Percentiles rank a stretch among this genome's conserved stretches.
These are phyloP conservation scores for Cnemophilus loriae DNA, from an alignment of 2,113 vertebrate genomes.

Conservation along the genomic window DNA sequence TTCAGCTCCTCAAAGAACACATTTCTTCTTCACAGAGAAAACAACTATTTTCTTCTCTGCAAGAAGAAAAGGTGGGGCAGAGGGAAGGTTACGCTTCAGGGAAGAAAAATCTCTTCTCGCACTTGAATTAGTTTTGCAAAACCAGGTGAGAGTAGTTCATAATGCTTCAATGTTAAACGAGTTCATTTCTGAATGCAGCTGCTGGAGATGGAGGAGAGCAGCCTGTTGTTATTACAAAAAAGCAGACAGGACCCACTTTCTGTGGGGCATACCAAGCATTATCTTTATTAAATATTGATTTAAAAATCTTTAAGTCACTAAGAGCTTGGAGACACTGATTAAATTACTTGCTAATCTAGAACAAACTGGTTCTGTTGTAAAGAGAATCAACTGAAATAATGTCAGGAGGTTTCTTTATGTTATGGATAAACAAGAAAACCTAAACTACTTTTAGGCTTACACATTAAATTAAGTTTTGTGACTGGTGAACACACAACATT, in stretches of 20 bases:
- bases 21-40: background rate
- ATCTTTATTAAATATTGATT: slow-evolving; percentile 82
- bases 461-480: background rate
- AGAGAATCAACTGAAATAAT: slow-evolving; percentile 59
- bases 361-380: slow-evolving; percentile 63
- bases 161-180: background rate
- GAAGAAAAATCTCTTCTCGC: background rate
- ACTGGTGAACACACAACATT: background rate
- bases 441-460: background rate
- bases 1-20: background rate
- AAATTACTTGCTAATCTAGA: slow-evolving; percentile 70
- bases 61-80: background rate
- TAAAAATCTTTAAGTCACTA: slow-evolving; percentile 68
- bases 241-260: background rate
- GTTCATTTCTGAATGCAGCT: background rate
- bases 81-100: background rate
- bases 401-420: background rate
- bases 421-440: background rate
- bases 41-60: background rate
- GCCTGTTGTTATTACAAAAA: background rate
- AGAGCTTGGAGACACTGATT: slow-evolving; percentile 68
- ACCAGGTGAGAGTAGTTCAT: background rate
- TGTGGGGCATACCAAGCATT: slow-evolving; percentile 62
- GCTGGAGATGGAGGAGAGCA: background rate
- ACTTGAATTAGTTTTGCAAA: slow-evolving; percentile 37